Evolutionary conservation across 1,140 invertebrate species (phyloP).

Genomic region (Zaprionus ghesquierei): DNA sequence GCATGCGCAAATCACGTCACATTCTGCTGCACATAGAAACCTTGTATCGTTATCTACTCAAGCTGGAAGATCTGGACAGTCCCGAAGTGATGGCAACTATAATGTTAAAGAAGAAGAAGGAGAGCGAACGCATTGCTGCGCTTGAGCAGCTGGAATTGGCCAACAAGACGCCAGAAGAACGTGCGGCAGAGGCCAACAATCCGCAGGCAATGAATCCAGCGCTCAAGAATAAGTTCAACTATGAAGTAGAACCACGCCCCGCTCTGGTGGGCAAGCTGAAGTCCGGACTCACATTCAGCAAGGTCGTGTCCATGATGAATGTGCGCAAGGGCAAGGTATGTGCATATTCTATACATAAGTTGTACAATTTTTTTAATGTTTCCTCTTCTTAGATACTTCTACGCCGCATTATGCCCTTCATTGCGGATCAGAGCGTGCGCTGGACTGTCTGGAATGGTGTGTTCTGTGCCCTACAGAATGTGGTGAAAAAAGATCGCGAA

Average conservation of each 20-base stretch:
- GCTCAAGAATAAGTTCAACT: constrained; percentile 74
- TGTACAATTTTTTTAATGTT: neutral
- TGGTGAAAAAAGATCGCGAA: constrained; percentile 82
- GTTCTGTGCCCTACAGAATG: constrained; percentile 83
- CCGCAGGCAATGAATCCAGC: constrained; percentile 82
- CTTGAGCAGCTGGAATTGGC: constrained; percentile 83
- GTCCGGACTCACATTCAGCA: constrained; percentile 86
- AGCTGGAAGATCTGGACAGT: constrained; percentile 89
- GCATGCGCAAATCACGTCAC: constrained; percentile 86
- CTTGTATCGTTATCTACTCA: constrained; percentile 87
- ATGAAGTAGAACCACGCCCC: constrained; percentile 69
- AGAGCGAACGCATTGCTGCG: constrained; percentile 84
- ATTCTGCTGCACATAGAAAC: constrained; percentile 92
- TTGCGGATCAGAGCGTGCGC: constrained; percentile 83
- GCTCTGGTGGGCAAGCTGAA: constrained; percentile 86
- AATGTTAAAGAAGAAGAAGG: constrained; percentile 85
- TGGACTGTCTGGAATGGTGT: constrained; percentile 84
- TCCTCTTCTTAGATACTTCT: constrained; percentile 83
- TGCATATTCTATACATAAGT: neutral
- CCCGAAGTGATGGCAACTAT: constrained; percentile 87
- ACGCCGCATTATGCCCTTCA: constrained; percentile 84
- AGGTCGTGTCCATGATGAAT: constrained; percentile 87
- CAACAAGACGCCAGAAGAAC: constrained; percentile 65
- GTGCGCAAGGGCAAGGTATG: constrained; percentile 89
- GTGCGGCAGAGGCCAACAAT: constrained; percentile 75